phyloP scores from a whole-genome alignment of 2,888 invertebrate species.

The Thyatira batis region DNA sequence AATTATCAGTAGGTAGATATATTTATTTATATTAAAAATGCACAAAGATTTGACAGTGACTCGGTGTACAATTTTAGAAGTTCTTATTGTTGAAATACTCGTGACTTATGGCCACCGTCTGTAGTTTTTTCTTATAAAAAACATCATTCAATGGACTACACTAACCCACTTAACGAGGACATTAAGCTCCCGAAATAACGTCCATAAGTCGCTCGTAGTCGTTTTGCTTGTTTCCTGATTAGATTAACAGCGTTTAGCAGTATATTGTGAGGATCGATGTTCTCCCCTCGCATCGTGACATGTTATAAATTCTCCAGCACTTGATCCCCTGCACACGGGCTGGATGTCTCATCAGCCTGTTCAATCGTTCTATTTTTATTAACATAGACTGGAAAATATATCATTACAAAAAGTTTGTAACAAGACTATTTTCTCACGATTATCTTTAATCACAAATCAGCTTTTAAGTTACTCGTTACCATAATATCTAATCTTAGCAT shows the following conservation, averaged over 20 bases:
- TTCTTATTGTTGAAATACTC: no score
- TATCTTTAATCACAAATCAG: background rate
- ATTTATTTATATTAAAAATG: no score
- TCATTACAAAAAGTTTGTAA: background rate
- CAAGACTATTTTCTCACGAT: background rate
- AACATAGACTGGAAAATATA: background rate
- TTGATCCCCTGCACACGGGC: background rate
- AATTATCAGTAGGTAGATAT: no score
- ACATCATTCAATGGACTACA: background rate
- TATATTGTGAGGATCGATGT: background rate
- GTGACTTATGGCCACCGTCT: no score
- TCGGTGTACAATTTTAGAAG: no score
- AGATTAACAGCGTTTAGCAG: constrained; percentile 2
- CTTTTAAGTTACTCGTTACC: background rate
- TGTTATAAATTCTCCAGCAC: constrained; percentile 2
- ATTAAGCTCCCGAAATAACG: background rate
- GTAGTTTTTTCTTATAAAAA: no score
- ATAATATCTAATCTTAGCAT: background rate
- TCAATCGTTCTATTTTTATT: background rate
- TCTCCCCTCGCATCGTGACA: background rate
- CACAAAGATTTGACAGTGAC: no score
- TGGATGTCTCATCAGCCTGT: constrained; percentile 1
- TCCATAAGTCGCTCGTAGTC: background rate
- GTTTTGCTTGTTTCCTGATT: background rate
- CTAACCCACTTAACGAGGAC: background rate